phyloP scores from a whole-genome alignment of 2,888 invertebrate species.

The Chrysotoxum bicinctum region DNA sequence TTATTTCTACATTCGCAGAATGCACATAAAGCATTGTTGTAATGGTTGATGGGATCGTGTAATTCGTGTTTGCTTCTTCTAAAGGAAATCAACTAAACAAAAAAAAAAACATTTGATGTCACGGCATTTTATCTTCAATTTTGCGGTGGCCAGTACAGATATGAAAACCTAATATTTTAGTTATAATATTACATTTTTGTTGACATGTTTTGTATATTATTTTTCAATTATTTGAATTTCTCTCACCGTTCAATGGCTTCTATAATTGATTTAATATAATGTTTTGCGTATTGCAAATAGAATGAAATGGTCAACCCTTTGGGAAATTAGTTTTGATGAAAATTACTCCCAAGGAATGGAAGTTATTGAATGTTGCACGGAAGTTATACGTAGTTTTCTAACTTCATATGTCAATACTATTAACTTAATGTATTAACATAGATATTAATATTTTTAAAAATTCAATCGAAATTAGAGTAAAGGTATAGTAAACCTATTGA shows the following conservation, averaged over 20 bases:
- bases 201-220: conserved; percentile 49
- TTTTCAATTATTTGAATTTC: conserved; percentile 62
- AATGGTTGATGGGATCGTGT: conserved; percentile 70
- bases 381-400: neutral
- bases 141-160: conserved; percentile 57
- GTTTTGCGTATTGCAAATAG: conserved; percentile 43
- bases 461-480: no score
- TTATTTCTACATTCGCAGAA: conserved; percentile 70
- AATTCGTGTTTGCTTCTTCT: conserved; percentile 61
- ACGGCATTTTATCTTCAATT: conserved; percentile 71
- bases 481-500: no score
- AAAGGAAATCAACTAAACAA: conserved; percentile 2
- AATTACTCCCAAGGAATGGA: neutral
- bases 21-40: conserved; percentile 61
- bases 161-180: conserved; percentile 56
- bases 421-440: no score
- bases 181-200: conserved; percentile 57
- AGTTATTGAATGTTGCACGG: neutral
- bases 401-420: neutral
- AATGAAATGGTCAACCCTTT: conserved; percentile 36
- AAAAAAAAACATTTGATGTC: conserved; percentile 53
- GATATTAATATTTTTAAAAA: neutral
- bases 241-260: conserved; percentile 60
- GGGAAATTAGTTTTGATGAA: conserved; percentile 30
- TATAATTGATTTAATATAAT: conserved; percentile 52